A percentile compares a stretch with the other conserved stretches of the same genome.
These are phyloP conservation scores for Alosa alosa DNA, from an alignment of 2,113 vertebrate genomes.

Conservation along the genomic window DNA sequence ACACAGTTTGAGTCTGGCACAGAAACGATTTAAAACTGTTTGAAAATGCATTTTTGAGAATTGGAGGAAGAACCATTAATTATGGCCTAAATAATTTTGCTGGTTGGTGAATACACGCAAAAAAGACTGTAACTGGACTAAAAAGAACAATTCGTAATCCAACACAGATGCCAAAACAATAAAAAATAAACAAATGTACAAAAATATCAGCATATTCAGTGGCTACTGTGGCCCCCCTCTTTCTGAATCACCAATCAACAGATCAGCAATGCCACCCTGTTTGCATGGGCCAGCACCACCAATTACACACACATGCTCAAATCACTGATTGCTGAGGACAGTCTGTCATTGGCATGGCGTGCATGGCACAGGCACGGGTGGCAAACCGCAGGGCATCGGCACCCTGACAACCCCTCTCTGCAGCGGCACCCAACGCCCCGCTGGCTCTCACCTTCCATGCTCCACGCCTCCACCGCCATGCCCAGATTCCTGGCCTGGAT, in stretches of 20 bases:
- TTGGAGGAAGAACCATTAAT: background rate
- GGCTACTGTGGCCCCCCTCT: background rate
- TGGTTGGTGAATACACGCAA: background rate
- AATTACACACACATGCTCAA: background rate
- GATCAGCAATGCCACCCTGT: background rate
- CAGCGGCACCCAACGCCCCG: background rate
- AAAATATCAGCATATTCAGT: background rate
- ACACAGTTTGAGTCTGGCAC: background rate
- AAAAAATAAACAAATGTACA: background rate
- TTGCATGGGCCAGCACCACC: background rate
- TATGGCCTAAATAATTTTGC: background rate
- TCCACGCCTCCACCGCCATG: constrained; percentile 92
- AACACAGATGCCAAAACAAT: background rate
- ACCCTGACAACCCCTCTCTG: background rate
- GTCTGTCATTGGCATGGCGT: background rate
- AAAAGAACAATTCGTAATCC: background rate
- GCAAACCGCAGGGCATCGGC: background rate
- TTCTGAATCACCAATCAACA: background rate
- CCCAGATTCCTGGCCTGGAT: constrained; percentile 93
- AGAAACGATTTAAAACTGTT: background rate
- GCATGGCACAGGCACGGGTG: background rate
- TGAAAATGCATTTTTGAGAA: background rate
- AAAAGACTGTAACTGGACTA: background rate
- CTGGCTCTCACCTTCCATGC: constrained; percentile 75
- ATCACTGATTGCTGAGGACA: background rate